Base-by-base conservation (phyloP, 2,113 vertebrate species). In the Callocephalon fimbriatum region DNA sequence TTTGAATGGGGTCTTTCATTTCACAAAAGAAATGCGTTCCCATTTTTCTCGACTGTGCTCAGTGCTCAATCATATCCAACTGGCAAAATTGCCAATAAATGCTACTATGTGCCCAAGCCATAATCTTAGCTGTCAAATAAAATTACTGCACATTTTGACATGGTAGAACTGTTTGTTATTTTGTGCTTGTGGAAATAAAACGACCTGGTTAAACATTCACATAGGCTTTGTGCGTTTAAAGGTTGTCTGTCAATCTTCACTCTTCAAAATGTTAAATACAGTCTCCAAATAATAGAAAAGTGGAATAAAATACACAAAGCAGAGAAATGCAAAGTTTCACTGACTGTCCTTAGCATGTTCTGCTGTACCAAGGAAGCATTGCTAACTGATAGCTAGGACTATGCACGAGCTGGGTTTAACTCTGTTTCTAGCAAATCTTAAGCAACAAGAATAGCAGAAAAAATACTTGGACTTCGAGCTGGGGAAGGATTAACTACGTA, bases 81-180 rank as follows among this genome's bases (percentile, higher is more conserved):
- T 93, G 91, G 83, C 92, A 96, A 89, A 79, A 93, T 95, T 95
- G 92, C 89, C 93, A 95, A 76, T 97, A 96, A 96, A 87, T 84
- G 62, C 85, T 94, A 9, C 86, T 88, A 15, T 58, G 67, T 84
- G 75, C 61, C 88, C 94, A 83, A 95, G 93, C 93, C 77, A 76
- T 91, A 95, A 94, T 97, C 85, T 88, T 67, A 72, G 86, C 96
- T 96, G 88, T 94, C 95, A 97, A 76, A 91, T 94, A 88, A 95
- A 96, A 96, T 97, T 86, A 97, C 67, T 45, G 53, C 89, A 35
- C 71, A 63, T 90, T 98, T 96, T 95, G 84, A 90, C 83, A 67
- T 47, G 40, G 62, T 71, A 71, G 91, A 47, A 37, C 68, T 84
- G 95, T 90, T 78, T 94, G 93, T 91, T 82, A 48, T 90, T 96